These are phyloP conservation scores for Rafetus swinhoei DNA, from an alignment of 2,113 vertebrate genomes.

Conservation along the genomic window DNA sequence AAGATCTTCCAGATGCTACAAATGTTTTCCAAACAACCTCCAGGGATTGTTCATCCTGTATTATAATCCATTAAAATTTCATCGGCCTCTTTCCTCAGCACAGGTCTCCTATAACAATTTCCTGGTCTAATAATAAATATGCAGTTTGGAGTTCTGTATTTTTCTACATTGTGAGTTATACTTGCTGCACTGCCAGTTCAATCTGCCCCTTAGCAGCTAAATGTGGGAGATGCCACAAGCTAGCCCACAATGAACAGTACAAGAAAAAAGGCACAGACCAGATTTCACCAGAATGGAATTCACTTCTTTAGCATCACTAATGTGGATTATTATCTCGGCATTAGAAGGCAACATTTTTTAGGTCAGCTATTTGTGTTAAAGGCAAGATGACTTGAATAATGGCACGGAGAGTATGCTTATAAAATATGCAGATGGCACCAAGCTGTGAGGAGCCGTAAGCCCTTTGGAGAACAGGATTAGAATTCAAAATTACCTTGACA, in stretches of 20 bases:
- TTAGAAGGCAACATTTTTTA: not conserved
- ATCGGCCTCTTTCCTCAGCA: not conserved
- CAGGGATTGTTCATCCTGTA: not conserved
- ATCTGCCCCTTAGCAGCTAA: not conserved
- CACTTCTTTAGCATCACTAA: not conserved
- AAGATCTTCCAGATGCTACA: not conserved
- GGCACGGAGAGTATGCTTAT: not conserved
- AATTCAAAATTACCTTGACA: not conserved
- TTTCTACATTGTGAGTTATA: too few relatives aligned
- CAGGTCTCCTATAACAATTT: not conserved
- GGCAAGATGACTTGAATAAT: not conserved
- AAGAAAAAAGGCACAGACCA: not conserved
- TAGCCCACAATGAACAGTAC: not conserved
- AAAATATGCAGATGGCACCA: not conserved
- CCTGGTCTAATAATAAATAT: not conserved
- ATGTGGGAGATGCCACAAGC: not conserved
- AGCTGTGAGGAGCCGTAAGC: not conserved
- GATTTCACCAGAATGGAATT: not conserved
- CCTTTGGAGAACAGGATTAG: not conserved
- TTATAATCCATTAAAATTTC: not conserved
- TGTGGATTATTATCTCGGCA: not conserved
- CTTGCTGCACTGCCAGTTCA: not conserved
- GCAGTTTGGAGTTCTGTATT: not conserved
- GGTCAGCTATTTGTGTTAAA: not conserved
- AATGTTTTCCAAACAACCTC: not conserved